Evolutionary conservation across 2,113 vertebrate species (phyloP).

Genomic region (Saguinus imperator): DNA sequence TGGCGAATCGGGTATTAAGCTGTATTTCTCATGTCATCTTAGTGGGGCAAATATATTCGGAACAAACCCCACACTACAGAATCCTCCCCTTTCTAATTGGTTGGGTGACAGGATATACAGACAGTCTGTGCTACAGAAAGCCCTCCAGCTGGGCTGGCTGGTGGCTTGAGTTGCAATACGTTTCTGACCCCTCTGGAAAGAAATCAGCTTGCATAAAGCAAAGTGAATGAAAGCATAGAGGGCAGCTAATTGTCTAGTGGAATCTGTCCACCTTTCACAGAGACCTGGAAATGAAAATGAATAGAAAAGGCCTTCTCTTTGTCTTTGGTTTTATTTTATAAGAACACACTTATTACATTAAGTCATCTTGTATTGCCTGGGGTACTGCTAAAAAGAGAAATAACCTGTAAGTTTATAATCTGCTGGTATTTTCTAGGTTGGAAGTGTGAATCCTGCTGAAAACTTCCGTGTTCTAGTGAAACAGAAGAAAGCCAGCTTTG

Average conservation of each 20-base stretch:
- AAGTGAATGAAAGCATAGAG: not conserved
- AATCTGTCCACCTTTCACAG: constrained; percentile 12
- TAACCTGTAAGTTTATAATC: not conserved
- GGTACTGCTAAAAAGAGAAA: not conserved
- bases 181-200: constrained; percentile 20
- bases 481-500: constrained; percentile 89
- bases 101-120: not conserved
- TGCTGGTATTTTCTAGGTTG: constrained; percentile 87
- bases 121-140: not conserved
- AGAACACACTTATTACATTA: not conserved
- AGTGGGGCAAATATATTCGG: not conserved
- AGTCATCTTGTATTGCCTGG: not conserved
- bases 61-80: not conserved
- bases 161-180: not conserved
- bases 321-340: not conserved
- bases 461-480: constrained; percentile 90
- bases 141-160: constrained; percentile 13
- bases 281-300: not conserved
- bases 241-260: not conserved
- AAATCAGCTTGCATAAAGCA: not conserved
- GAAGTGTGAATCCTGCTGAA: constrained; percentile 92
- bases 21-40: constrained; percentile 36
- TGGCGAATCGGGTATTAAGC: not conserved
- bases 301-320: constrained; percentile 33
- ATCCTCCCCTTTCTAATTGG: constrained; percentile 48